These are phyloP conservation scores for Motacilla tschutschensis DNA, from an alignment of 2,113 vertebrate genomes.

Conservation along the genomic window DNA sequence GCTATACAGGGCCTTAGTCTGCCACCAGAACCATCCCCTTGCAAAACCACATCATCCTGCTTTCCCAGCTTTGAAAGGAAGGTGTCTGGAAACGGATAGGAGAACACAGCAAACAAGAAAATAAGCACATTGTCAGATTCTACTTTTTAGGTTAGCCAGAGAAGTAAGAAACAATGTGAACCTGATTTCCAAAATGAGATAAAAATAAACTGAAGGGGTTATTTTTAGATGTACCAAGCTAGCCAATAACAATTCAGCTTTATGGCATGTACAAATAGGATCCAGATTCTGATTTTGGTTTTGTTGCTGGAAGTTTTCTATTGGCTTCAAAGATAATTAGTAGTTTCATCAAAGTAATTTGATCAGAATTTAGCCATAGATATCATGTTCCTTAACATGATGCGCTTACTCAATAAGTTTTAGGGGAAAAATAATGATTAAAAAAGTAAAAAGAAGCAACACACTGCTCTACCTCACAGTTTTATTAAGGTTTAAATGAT, in stretches of 20 bases:
- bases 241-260: constrained; percentile 20
- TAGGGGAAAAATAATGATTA: not conserved
- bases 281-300: constrained; percentile 27
- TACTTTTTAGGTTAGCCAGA: not conserved
- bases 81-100: not conserved
- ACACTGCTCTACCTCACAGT: not conserved
- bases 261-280: not conserved
- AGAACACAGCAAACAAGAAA: not conserved
- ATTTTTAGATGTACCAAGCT: constrained; percentile 32
- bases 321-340: not conserved
- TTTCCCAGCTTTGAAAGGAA: not conserved
- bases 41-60: not conserved
- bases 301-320: not conserved
- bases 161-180: constrained; percentile 30
- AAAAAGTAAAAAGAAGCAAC: not conserved
- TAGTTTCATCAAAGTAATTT: constrained; percentile 8
- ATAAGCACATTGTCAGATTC: not conserved
- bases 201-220: constrained; percentile 30
- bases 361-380: not conserved
- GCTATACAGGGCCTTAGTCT: not conserved
- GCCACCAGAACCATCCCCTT: not conserved
- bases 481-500: not conserved
- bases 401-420: not conserved
- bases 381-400: not conserved
- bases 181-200: constrained; percentile 20